These are phyloP conservation scores for Zelostemma sp. DNA, from an alignment of 1,140 invertebrate genomes.

Conservation along the genomic window DNA sequence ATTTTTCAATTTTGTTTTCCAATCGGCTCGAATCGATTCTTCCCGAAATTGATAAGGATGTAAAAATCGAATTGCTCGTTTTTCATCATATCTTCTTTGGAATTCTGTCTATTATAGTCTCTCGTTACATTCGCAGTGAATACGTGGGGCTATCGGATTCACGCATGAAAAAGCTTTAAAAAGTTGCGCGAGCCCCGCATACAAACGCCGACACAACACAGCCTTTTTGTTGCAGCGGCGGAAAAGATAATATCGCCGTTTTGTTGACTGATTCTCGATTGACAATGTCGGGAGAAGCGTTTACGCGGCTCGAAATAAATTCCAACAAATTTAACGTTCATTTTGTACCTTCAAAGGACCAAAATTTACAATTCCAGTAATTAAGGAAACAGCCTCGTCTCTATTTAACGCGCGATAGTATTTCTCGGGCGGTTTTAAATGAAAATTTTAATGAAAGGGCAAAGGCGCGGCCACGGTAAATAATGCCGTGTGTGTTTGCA, in stretches of 20 bases:
- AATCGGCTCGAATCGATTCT: no score
- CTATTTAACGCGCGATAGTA: background rate
- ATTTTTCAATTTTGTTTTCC: no score
- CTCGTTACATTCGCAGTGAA: conserved; percentile 33
- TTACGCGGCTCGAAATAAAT: no score
- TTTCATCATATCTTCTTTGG: conserved; percentile 3
- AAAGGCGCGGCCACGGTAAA: background rate
- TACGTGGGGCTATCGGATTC: conserved; percentile 41
- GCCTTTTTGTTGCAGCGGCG: no score
- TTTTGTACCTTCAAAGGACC: no score
- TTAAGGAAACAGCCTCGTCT: background rate
- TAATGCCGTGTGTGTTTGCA: background rate
- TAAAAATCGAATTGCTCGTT: no score
- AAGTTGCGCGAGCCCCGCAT: conserved; percentile 31
- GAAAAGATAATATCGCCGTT: no score
- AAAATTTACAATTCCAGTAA: no score
- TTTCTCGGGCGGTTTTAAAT: background rate
- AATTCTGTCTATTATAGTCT: conserved; percentile 3
- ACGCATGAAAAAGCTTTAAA: conserved; percentile 45
- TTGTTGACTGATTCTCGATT: no score
- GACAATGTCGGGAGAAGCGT: no score
- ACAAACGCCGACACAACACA: conserved; percentile 12
- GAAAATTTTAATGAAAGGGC: background rate
- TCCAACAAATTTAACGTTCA: no score
- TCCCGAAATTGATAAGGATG: no score